A percentile compares a stretch with the other conserved stretches of the same genome.
Evolutionary conservation across 2,113 vertebrate genomes (phyloP).

Genomic region (Eulemur macaco): DNA sequence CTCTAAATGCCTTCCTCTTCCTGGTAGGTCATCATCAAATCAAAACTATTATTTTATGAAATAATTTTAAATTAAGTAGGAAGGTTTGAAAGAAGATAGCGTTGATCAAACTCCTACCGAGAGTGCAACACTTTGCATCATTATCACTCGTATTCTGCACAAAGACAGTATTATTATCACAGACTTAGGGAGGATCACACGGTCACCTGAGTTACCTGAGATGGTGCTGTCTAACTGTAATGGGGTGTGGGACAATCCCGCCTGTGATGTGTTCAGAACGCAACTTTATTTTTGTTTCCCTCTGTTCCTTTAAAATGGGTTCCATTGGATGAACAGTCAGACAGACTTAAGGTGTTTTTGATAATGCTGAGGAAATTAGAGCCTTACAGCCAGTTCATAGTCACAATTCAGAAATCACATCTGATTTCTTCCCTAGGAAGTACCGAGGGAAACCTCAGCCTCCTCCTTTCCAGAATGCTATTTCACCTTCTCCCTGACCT

Average conservation of each 20-base stretch:
- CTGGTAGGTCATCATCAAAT: background rate
- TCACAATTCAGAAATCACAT: background rate
- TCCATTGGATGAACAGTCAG: background rate
- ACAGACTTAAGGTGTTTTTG: background rate
- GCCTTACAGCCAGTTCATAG: background rate
- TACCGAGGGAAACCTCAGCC: rapidly evolving
- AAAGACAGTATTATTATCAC: background rate
- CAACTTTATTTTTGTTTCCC: background rate
- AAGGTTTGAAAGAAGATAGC: background rate
- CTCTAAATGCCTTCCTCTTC: constrained; percentile 18
- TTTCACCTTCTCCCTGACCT: background rate
- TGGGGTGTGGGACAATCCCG: background rate
- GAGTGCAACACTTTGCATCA: background rate
- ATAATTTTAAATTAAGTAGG: constrained; percentile 45
- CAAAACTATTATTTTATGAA: constrained; percentile 47
- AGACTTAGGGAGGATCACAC: background rate
- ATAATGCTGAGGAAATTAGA: background rate
- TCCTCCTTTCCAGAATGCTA: background rate
- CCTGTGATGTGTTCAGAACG: background rate
- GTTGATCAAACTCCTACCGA: background rate
- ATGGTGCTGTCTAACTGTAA: background rate
- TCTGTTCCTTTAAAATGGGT: background rate
- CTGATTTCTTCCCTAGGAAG: background rate
- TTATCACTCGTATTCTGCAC: background rate
- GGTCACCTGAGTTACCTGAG: background rate